Percentiles rank a stretch among this genome's conserved stretches.
Evolutionary conservation across 2,797 vertebrate species (phyloP).

Genomic region (Acestrorhynchus altus): DNA sequence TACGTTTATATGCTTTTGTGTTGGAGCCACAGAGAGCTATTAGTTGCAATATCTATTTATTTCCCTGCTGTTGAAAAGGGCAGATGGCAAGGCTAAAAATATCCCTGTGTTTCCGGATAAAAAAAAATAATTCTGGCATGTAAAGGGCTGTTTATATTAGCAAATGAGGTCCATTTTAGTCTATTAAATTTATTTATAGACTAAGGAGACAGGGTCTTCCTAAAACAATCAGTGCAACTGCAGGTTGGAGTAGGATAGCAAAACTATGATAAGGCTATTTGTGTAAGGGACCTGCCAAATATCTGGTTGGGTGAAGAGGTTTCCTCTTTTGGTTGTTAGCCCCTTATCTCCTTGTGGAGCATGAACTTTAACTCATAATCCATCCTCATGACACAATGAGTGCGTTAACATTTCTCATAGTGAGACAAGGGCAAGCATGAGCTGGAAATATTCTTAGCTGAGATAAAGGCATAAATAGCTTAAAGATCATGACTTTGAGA

Average conservation of each 20-base stretch:
- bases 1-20: conserved; percentile 9
- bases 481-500: conserved; percentile 22
- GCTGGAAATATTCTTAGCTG: background rate
- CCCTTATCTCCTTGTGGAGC: conserved; percentile 31
- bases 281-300: conserved; percentile 38
- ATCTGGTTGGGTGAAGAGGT: conserved; percentile 24
- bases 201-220: conserved; percentile 36
- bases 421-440: conserved; percentile 38
- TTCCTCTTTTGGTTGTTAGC: conserved; percentile 16
- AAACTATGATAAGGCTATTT: conserved; percentile 24
- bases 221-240: conserved; percentile 50
- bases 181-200: conserved; percentile 58
- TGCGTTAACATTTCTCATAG: conserved; percentile 30
- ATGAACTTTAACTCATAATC: conserved; percentile 27
- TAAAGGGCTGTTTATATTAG: conserved; percentile 29
- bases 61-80: conserved; percentile 27
- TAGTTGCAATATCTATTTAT: conserved; percentile 11
- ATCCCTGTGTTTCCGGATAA: conserved; percentile 14
- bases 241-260: conserved; percentile 18
- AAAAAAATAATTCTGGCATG: background rate
- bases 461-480: conserved; percentile 38
- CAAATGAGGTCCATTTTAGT: conserved; percentile 22
- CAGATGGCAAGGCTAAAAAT: conserved; percentile 42
- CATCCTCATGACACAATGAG: conserved; percentile 25
- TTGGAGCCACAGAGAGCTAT: conserved; percentile 17